phyloP scores from a whole-genome alignment of 2,888 invertebrate species.

The Gerosis bhagava region DNA sequence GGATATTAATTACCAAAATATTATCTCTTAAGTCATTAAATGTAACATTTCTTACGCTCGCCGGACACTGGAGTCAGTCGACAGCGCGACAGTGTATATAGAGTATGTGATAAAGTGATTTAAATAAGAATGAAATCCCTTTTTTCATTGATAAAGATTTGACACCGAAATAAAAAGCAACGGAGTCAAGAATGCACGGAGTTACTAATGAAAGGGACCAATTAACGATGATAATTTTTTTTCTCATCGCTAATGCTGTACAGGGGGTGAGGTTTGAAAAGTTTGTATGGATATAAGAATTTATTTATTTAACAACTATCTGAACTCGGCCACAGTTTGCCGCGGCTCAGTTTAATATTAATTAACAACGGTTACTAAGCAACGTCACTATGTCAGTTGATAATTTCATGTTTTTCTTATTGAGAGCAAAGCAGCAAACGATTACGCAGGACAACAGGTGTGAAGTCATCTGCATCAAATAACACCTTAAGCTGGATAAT shows the following conservation, averaged over 20 bases:
- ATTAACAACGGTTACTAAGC: too few species aligned
- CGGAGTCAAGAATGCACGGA: slow-evolving; percentile 68
- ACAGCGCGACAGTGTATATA: slow-evolving; percentile 41
- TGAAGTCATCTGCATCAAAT: too few species aligned
- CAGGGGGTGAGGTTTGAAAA: slow-evolving; percentile 50
- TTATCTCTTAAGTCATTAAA: slow-evolving; percentile 42
- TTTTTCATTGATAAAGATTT: slow-evolving; percentile 80
- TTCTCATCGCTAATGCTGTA: slow-evolving; percentile 65
- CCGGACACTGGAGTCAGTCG: slow-evolving; percentile 58
- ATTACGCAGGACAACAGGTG: too few species aligned
- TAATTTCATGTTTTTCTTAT: too few species aligned
- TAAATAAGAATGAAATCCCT: slow-evolving; percentile 79
- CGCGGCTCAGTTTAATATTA: too few species aligned
- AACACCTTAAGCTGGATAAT: too few species aligned
- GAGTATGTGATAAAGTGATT: slow-evolving; percentile 68
- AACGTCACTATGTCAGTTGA: too few species aligned
- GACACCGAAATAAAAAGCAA: slow-evolving; percentile 78
- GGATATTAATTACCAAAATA: slow-evolving; percentile 25
- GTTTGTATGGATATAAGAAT: too few species aligned
- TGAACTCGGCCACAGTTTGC: too few species aligned
- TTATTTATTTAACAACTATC: too few species aligned
- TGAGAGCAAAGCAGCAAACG: too few species aligned
- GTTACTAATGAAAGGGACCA: slow-evolving; percentile 81
- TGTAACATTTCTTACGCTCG: slow-evolving; percentile 60
- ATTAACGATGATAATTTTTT: slow-evolving; percentile 76